Base-by-base conservation (phyloP, 2,888 invertebrate species). In the Stegana nigrithorax region DNA sequence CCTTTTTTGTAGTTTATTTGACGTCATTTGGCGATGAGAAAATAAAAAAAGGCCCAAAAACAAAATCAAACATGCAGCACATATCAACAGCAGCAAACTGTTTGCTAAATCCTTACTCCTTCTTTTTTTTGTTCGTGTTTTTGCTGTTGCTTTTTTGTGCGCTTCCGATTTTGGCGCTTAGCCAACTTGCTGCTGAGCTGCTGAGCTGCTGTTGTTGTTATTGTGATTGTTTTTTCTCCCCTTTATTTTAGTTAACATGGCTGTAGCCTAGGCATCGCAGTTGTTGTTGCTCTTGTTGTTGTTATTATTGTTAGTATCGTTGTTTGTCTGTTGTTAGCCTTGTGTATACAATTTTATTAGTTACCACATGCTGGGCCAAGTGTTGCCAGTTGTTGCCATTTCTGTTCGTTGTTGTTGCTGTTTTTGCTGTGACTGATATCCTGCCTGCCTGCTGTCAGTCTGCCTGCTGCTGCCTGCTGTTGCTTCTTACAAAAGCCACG, bases 301-400 rank as follows among this genome's bases (percentile, higher is more conserved):
- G n/a, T n/a, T n/a, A n/a, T n/a, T n/a, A n/a, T n/a, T n/a, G n/a
- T n/a, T n/a, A n/a, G n/a, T n/a, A n/a, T n/a, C n/a, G 39, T 4
- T n/a, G 39, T 39, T 39, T 39, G 39, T 39, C n/a, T 32, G 2
- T 47, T 29, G 51, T 29, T 19, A 29, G 21, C 21, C 36, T 55
- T 36, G 53, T 55, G 36, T 55, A 55, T 55, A 55, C 53, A 55
- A 4, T 55, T 55, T 55, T 36, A 55, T 55, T 55, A 55, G 53
- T 36, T 19, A 32, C 53, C 32, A 55, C 29, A 47, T 14, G n/a
- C 6, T 21, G 12, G 29, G n/a, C 42, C 14, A 42, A 42, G n/a
- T n/a, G 42, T 6, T 14, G n/a, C 42, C 42, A 10, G 14, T 7
- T 42, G 12, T 8, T 42, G 12, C 23, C n/a, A 12, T n/a, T 26